phyloP scores from a whole-genome alignment of 2,888 invertebrate species.

The Hypena proboscidalis region DNA sequence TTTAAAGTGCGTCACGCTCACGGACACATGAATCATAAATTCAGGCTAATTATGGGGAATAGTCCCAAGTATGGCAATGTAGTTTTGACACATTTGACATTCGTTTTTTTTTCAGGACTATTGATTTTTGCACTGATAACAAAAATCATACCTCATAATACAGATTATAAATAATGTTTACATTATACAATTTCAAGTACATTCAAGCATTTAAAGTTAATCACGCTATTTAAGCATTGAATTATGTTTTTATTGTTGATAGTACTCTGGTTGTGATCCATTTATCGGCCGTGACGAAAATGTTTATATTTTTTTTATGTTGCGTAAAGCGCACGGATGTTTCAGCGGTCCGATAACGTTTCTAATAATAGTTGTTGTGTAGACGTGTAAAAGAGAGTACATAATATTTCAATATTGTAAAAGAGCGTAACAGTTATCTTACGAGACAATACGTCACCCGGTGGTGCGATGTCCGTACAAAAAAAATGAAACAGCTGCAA shows the following conservation, averaged over 20 bases:
- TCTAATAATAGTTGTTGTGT: too few species aligned
- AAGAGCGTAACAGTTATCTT: conserved; percentile 32
- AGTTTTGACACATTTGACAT: background rate
- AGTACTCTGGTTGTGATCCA: too few species aligned
- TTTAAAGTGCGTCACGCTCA: background rate
- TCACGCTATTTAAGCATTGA: too few species aligned
- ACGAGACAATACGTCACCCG: conserved; percentile 40
- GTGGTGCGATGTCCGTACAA: conserved; percentile 30
- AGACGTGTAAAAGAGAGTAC: too few species aligned
- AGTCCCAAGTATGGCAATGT: conserved; percentile 22
- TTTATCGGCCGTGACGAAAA: too few species aligned
- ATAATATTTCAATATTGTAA: conserved; percentile 1
- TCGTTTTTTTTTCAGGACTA: conserved; percentile 4
- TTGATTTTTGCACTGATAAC: conserved; percentile 34
- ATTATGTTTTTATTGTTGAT: too few species aligned
- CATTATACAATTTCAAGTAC: too few species aligned
- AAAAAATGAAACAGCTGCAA: conserved; percentile 17
- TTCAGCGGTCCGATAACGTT: too few species aligned
- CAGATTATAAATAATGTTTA: too few species aligned
- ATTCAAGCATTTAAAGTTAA: too few species aligned
- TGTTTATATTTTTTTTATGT: too few species aligned
- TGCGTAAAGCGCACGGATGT: too few species aligned
- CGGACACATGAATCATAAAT: conserved; percentile 2
- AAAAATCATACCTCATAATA: background rate
- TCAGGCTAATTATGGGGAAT: conserved; percentile 8